These are phyloP conservation scores for Eulemur rubriventer DNA, from an alignment of 2,797 vertebrate species.

Conservation along the genomic window DNA sequence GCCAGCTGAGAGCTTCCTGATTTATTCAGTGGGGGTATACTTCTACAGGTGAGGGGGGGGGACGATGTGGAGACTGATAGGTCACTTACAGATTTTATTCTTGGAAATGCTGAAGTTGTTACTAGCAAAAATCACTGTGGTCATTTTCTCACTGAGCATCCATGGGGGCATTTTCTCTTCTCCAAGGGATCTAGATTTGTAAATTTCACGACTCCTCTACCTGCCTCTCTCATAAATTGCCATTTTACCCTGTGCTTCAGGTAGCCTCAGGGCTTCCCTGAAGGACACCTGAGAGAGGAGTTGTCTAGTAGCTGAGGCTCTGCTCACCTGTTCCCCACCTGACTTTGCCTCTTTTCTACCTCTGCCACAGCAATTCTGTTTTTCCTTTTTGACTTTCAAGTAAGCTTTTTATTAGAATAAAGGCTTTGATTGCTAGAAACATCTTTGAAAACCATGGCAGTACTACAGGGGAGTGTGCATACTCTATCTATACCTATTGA, in stretches of 20 bases:
- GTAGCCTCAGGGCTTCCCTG: neutral
- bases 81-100: neutral
- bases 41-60: neutral
- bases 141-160: neutral
- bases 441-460: neutral
- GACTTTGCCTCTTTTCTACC: neutral
- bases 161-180: neutral
- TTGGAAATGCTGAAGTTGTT: neutral
- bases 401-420: neutral
- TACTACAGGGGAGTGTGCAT: neutral
- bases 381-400: neutral
- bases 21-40: neutral
- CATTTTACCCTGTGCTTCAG: neutral
- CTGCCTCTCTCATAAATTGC: neutral
- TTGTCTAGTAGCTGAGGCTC: neutral
- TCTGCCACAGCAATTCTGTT: neutral
- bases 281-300: neutral
- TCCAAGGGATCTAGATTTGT: neutral
- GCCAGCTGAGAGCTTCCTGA: neutral
- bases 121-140: neutral
- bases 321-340: neutral
- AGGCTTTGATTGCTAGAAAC: neutral
- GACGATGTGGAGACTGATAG: neutral
- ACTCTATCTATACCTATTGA: neutral
- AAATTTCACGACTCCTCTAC: neutral